Base-by-base conservation (phyloP, 2,797 vertebrate genomes). In the Harpagifer antarcticus region DNA sequence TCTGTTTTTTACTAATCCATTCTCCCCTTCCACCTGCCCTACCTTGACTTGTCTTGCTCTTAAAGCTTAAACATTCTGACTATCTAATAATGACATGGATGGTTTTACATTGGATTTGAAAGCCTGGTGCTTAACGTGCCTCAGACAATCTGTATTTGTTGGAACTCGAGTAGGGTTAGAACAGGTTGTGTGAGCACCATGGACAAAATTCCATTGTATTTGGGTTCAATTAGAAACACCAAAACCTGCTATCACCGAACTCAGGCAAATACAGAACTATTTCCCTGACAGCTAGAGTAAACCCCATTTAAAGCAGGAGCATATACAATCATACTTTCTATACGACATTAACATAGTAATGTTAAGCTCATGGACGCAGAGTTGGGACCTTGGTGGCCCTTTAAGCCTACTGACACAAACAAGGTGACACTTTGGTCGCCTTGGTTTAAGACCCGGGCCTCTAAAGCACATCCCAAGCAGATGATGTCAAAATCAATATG, bases 401-500 rank as follows among this genome's bases (percentile, higher is more conserved):
- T 27, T 45, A 33, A 65, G 87, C 85, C 80, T 72, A 84, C 88
- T 81, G 86, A 88, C 85, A 86, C 85, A 82, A 86, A 92, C 90
- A 92, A 87, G 89, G 86, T 88, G 91, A 92, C 88, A 87, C 86
- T 83, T 52, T 56, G 70, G 84, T 79, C 56, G 31, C 58, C 66
- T 74, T 68, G 53, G 81, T 91, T 91, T 89, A 89, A 88, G 81
- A 83, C 77, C 57, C 31, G 11, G 50, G 52, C 57, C 59, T 68
- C 80, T 58, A 71, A 81, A 78, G 80, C 86, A 69, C 89, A 87
- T 50, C 83, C 83, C 76, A 64, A 86, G 67, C 79, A 88, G 89
- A 91, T 92, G 88, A 93, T 93, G 87, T 91, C 88, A 86, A 89
- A 90, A 95, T 94, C 94, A 93, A 93, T 94, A 92, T 10, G 72